These are phyloP conservation scores for Globia sparganii DNA, from an alignment of 2,888 invertebrate genomes.

Conservation along the genomic window DNA sequence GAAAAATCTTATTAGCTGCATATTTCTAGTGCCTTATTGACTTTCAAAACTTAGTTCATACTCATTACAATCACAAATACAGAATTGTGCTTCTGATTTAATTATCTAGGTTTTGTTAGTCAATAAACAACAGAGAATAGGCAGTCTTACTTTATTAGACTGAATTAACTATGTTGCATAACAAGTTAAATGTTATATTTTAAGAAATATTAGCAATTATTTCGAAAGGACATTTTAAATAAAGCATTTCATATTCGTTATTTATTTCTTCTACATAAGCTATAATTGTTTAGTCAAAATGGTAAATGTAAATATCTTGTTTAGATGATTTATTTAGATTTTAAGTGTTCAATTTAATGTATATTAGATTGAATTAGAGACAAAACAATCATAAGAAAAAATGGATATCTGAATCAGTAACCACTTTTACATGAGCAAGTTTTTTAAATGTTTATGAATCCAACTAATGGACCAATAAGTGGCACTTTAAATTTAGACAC, in stretches of 20 bases:
- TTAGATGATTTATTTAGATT: slow-evolving; percentile 88
- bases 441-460: slow-evolving; percentile 82
- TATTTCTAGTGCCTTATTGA: slow-evolving; percentile 87
- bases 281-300: slow-evolving; percentile 89
- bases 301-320: slow-evolving; percentile 89
- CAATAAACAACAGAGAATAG: slow-evolving; percentile 80
- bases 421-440: slow-evolving; percentile 78
- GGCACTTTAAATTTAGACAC: slow-evolving; percentile 79
- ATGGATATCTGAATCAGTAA: slow-evolving; percentile 76
- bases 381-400: slow-evolving; percentile 76
- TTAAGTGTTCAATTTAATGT: slow-evolving; percentile 89
- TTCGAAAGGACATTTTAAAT: slow-evolving; percentile 86
- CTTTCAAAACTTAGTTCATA: slow-evolving; percentile 79
- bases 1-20: slow-evolving; percentile 82
- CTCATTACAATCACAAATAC: slow-evolving; percentile 29
- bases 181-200: slow-evolving; percentile 84
- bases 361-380: slow-evolving; percentile 86
- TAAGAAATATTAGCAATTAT: slow-evolving; percentile 84
- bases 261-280: slow-evolving; percentile 89
- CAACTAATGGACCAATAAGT: slow-evolving; percentile 88
- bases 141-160: slow-evolving; percentile 84
- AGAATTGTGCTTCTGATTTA: slow-evolving; percentile 12
- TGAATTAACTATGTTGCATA: slow-evolving; percentile 85
- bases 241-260: slow-evolving; percentile 90
- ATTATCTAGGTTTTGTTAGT: slow-evolving; percentile 78